Conservation (phyloP, 2,797 vertebrate genomes). For the Artibeus jamaicensis region DNA sequence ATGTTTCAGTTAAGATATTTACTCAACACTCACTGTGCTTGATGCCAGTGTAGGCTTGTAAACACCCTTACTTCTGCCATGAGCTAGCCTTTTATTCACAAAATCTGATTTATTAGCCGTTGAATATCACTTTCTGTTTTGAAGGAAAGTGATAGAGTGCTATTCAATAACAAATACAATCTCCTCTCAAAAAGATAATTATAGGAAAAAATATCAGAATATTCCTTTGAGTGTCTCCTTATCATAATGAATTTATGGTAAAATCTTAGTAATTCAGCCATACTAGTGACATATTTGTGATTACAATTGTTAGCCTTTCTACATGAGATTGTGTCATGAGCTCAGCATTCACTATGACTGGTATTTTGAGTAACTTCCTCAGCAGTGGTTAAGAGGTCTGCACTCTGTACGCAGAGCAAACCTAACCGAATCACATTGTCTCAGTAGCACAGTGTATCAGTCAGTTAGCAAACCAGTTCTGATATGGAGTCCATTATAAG, state of each 20-base stretch:
- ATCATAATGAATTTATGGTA: not conserved
- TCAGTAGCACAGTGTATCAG: not conserved
- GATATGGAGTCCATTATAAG: not conserved
- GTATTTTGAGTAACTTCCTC: slow-evolving; percentile 2
- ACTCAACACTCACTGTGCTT: not conserved
- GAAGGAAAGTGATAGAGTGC: not conserved
- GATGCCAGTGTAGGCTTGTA: not conserved
- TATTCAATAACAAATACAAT: not conserved
- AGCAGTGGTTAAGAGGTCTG: not conserved
- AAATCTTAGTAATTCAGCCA: not conserved
- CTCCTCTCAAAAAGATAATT: not conserved
- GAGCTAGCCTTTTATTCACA: not conserved
- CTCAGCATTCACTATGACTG: not conserved
- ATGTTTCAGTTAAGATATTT: not conserved
- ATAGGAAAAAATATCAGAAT: not conserved
- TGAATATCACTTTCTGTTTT: slow-evolving; percentile 19
- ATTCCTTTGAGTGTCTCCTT: not conserved
- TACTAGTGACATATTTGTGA: not conserved
- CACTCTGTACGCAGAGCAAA: not conserved
- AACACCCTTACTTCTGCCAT: not conserved
- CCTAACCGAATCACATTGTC: not conserved
- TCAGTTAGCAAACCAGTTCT: not conserved
- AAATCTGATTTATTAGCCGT: not conserved
- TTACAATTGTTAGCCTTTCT: not conserved
- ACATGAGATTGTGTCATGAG: not conserved